Percentiles rank a stretch among this genome's conserved stretches.
Conservation (phyloP, 2,113 vertebrate genomes). For the Pagrus major region DNA sequence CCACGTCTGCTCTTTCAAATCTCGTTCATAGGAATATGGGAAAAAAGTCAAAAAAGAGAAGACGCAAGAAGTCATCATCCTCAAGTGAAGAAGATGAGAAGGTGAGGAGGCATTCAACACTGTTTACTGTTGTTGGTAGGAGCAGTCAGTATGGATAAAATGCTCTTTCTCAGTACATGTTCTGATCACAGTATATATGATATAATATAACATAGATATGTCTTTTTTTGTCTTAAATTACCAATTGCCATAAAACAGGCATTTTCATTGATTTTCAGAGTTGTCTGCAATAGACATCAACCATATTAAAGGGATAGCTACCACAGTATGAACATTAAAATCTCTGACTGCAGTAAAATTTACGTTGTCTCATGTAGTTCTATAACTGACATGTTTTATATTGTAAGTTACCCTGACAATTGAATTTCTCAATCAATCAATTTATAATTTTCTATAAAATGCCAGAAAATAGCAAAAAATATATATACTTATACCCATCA, state of each 20-base stretch:
- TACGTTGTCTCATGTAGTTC: background rate
- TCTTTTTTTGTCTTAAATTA: background rate
- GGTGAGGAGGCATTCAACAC: slow-evolving; percentile 57
- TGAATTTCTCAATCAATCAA: background rate
- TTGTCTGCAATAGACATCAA: too few relatives aligned
- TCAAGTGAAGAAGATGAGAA: slow-evolving; percentile 68
- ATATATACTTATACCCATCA: too few relatives aligned
- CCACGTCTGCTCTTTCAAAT: background rate
- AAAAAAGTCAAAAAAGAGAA: slow-evolving; percentile 76
- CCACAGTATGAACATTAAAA: too few relatives aligned
- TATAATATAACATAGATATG: background rate
- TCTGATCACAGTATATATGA: background rate
- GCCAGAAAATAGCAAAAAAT: background rate
- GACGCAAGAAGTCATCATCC: slow-evolving; percentile 56
- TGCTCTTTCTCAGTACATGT: background rate
- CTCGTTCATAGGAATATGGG: slow-evolving; percentile 72
- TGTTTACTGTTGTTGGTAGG: background rate
- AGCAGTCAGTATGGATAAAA: background rate
- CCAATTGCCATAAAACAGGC: background rate
- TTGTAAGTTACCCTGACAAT: background rate
- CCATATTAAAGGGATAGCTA: too few relatives aligned
- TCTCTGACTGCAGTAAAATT: background rate
- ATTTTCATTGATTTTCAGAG: too few relatives aligned
- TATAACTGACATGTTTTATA: background rate
- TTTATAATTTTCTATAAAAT: background rate